phyloP scores from a whole-genome alignment of 1,140 invertebrate genomes.

The Zaprionus davidi region DNA sequence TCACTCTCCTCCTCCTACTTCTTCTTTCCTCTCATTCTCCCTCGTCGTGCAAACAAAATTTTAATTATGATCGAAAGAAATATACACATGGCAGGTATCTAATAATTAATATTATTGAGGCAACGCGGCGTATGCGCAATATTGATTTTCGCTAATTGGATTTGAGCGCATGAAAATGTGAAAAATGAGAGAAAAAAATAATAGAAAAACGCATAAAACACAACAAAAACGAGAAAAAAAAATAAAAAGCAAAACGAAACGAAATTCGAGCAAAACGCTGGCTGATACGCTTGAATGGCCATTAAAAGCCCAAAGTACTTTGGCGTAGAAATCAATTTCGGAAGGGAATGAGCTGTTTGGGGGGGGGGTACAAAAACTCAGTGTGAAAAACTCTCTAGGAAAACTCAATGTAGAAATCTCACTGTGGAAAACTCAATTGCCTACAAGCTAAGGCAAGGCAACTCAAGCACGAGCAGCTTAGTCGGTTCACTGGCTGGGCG shows the following conservation, averaged over 20 bases:
- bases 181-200: slow-evolving; percentile 41
- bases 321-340: slow-evolving; percentile 38
- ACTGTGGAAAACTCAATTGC: slow-evolving; percentile 12
- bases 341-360: background rate
- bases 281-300: slow-evolving; percentile 58
- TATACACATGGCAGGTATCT: slow-evolving; percentile 29
- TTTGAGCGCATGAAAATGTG: slow-evolving; percentile 63
- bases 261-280: slow-evolving; percentile 13
- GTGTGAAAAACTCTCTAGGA: slow-evolving; percentile 9
- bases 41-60: slow-evolving; percentile 36
- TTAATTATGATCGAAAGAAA: slow-evolving; percentile 54
- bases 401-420: background rate
- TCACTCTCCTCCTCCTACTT: background rate
- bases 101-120: slow-evolving; percentile 65
- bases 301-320: slow-evolving; percentile 58
- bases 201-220: slow-evolving; percentile 19
- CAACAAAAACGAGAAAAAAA: background rate
- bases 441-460: slow-evolving; percentile 6
- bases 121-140: slow-evolving; percentile 75
- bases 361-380: background rate
- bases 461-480: slow-evolving; percentile 1
- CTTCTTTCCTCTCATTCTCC: background rate
- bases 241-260: slow-evolving; percentile 13
- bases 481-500: background rate
- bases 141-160: slow-evolving; percentile 80